Evolutionary conservation across 2,113 vertebrate genomes (phyloP), one percentile per base, ranked within the genome.

Genomic region (Lanius ludovicianus): DNA sequence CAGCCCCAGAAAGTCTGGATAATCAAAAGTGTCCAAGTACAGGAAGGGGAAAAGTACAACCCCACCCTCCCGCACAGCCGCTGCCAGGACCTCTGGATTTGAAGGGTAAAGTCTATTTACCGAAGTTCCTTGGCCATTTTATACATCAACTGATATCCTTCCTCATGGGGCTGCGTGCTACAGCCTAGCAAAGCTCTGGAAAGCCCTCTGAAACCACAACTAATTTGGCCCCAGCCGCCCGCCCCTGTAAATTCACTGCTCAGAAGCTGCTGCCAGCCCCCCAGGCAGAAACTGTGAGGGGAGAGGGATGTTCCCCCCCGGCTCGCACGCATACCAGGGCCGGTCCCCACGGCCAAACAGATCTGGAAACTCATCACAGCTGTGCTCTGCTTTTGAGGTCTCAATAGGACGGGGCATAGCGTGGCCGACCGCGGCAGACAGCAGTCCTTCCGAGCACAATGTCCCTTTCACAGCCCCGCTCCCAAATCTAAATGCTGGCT

Each of bases 1-100:
- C 91, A 91, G 93, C 62, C 95, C 87, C 92, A 95, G 91, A 95
- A 97, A 95, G 94, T 87, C 95, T 94, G 94, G 93, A 93, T 94
- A 95, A 95, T 96, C 93, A 94, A 96, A 96, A 96, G 89, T 94
- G 90, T 96, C 89, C 91, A 95, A 94, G 87, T 77, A 95, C 94
- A 97, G 94, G 93, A 97, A 97, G 92, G 94, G 93, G 87, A 93
- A 95, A 97, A 96, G 95, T 94, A 94, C 94, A 95, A 86, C 96
- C 90, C 93, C 96, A 95, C 95, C 94, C 90, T 93, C 90, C 92
- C 9, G 70, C 67, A 74, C 84, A 96, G 78, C 87, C 31, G 75
- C 80, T 94, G 96, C 95, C 95, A 96, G 83, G 84, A 94, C 77
- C 93, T 93, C 84, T 94, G 93, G 76, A 91, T 91, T 84, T 84